Evolutionary conservation across 2,888 invertebrate species (phyloP).

Genomic region (Pseudoips prasinana): DNA sequence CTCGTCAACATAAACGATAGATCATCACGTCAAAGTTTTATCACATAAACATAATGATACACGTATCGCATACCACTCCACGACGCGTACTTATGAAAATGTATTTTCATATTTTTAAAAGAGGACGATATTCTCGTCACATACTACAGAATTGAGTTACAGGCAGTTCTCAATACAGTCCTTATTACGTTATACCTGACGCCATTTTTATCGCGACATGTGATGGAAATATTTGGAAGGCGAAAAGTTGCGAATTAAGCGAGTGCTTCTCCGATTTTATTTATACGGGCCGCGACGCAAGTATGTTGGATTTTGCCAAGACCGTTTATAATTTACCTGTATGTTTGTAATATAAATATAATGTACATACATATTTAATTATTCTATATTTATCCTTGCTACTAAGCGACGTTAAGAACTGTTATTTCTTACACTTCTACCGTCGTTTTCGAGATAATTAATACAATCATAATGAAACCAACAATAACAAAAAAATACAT

Average conservation of each 20-base stretch:
- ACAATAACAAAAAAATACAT: too few relatives aligned
- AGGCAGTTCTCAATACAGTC: conserved; percentile 9
- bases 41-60: background rate
- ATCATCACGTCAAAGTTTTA: background rate
- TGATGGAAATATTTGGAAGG: conserved; percentile 1
- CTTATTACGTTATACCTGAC: conserved; percentile 11
- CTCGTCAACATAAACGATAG: too few relatives aligned
- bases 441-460: too few relatives aligned
- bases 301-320: conserved; percentile 7
- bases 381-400: too few relatives aligned
- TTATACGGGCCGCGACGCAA: conserved; percentile 7
- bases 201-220: too few relatives aligned
- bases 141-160: conserved; percentile 6
- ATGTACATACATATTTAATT: too few relatives aligned
- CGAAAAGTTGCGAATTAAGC: conserved; percentile 8
- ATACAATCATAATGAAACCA: too few relatives aligned
- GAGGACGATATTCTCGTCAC: conserved; percentile 6
- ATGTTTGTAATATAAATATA: too few relatives aligned
- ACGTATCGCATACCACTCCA: conserved; percentile 1
- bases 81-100: background rate
- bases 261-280: conserved; percentile 4
- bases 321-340: too few relatives aligned
- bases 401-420: too few relatives aligned
- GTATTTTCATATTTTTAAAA: conserved; percentile 12
- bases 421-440: too few relatives aligned